phyloP scores from a whole-genome alignment of 2,888 invertebrate species.

The Parnassius smintheus region DNA sequence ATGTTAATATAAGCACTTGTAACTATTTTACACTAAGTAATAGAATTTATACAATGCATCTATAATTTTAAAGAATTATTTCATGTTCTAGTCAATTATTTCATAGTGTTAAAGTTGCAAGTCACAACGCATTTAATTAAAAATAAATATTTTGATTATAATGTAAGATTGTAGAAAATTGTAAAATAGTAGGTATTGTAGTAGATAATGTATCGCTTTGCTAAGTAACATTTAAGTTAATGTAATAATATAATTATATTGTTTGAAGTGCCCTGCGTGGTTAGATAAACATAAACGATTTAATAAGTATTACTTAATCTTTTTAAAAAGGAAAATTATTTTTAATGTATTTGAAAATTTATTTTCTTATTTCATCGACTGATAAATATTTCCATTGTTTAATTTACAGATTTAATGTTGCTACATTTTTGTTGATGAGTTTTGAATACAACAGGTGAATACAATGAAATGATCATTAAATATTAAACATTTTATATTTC shows the following conservation, averaged over 20 bases:
- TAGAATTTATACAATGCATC: slow-evolving; percentile 18
- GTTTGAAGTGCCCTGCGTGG: background rate
- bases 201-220: slow-evolving; percentile 15
- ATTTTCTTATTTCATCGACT: slow-evolving; percentile 20
- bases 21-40: no score
- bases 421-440: slow-evolving; percentile 20
- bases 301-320: background rate
- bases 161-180: slow-evolving; percentile 21
- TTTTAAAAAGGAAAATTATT: slow-evolving; percentile 5
- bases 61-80: slow-evolving; percentile 7
- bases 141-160: slow-evolving; percentile 19
- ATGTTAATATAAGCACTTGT: no score
- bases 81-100: slow-evolving; percentile 25
- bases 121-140: slow-evolving; percentile 8
- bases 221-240: slow-evolving; percentile 9
- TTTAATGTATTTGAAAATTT: background rate
- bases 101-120: slow-evolving; percentile 3
- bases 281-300: background rate
- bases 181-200: slow-evolving; percentile 19
- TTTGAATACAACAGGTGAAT: slow-evolving; percentile 23
- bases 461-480: slow-evolving; percentile 4
- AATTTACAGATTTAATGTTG: slow-evolving; percentile 19
- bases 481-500: no score
- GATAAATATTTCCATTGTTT: slow-evolving; percentile 15
- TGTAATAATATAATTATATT: background rate